These are phyloP conservation scores for Drosophila sproati DNA, from an alignment of 1,140 invertebrate species.

Conservation along the genomic window DNA sequence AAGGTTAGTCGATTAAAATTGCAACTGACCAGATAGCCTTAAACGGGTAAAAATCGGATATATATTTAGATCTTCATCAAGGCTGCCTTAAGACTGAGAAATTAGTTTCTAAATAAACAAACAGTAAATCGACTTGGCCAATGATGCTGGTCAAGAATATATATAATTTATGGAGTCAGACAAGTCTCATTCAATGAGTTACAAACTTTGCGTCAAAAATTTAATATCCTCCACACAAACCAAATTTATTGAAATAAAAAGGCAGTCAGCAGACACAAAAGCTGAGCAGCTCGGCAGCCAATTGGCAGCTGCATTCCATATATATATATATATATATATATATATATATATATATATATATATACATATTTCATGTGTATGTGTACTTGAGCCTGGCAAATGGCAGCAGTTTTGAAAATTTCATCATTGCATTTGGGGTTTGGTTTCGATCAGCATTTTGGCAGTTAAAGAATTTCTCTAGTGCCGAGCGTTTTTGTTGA, in stretches of 20 bases:
- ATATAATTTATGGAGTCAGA: too few relatives aligned
- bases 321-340: too few relatives aligned
- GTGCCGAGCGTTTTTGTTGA: conserved; percentile 45
- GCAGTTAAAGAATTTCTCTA: conserved; percentile 50
- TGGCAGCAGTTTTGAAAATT: conserved; percentile 50
- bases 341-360: too few relatives aligned
- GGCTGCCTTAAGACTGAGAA: too few relatives aligned
- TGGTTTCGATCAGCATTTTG: conserved; percentile 52
- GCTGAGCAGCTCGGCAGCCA: conserved; percentile 15
- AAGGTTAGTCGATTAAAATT: background rate
- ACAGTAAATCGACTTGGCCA: too few relatives aligned
- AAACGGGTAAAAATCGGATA: too few relatives aligned
- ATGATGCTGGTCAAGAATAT: too few relatives aligned
- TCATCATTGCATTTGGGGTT: conserved; percentile 50
- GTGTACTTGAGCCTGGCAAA: conserved; percentile 41
- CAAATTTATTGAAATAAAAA: conserved; percentile 58
- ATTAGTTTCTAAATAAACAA: too few relatives aligned
- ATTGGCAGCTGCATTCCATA: conserved; percentile 8
- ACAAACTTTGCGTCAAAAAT: background rate
- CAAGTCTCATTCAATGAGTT: background rate
- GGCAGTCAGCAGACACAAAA: conserved; percentile 10
- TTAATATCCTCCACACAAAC: background rate
- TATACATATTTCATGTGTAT: background rate
- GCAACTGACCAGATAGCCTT: too few relatives aligned
- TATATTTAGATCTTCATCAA: too few relatives aligned